These are phyloP conservation scores for Aplocera efformata DNA, from an alignment of 2,888 invertebrate species.

Conservation along the genomic window DNA sequence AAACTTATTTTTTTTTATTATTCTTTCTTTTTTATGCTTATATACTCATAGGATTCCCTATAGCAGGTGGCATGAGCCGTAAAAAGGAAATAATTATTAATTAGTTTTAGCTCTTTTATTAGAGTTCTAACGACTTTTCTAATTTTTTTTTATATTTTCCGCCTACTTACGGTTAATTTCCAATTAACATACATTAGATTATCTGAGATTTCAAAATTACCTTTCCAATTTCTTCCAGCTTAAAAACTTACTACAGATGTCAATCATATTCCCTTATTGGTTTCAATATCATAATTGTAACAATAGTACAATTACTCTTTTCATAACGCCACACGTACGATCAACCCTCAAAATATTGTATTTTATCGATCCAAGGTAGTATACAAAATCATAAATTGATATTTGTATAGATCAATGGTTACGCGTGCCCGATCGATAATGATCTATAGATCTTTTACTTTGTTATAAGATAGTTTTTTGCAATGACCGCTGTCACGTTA, in stretches of 20 bases:
- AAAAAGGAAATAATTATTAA: too few relatives aligned
- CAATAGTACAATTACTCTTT: slow-evolving; percentile 49
- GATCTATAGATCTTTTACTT: slow-evolving; percentile 57
- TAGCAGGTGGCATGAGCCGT: too few relatives aligned
- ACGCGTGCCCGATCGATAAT: slow-evolving; percentile 61
- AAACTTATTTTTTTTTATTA: too few relatives aligned
- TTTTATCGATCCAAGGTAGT: slow-evolving; percentile 48
- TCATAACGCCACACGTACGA: slow-evolving; percentile 30
- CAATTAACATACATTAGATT: too few relatives aligned
- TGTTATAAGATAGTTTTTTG: slow-evolving; percentile 58
- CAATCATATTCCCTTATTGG: not conserved
- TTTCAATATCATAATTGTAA: slow-evolving; percentile 18
- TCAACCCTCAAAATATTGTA: slow-evolving; percentile 69
- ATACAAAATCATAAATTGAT: slow-evolving; percentile 56
- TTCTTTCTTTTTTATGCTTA: too few relatives aligned
- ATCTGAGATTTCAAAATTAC: too few relatives aligned
- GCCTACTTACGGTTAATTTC: too few relatives aligned
- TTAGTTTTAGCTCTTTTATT: too few relatives aligned
- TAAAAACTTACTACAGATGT: not conserved
- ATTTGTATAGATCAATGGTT: slow-evolving; percentile 52
- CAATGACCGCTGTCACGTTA: slow-evolving; percentile 39
- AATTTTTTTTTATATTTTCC: too few relatives aligned
- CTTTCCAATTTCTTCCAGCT: too few relatives aligned
- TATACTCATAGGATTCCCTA: too few relatives aligned
- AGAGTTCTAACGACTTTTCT: too few relatives aligned